Evolutionary conservation across 2,888 invertebrate genomes (phyloP), one percentile per base, ranked within the genome.

Genomic region (Gryllus longicercus): DNA sequence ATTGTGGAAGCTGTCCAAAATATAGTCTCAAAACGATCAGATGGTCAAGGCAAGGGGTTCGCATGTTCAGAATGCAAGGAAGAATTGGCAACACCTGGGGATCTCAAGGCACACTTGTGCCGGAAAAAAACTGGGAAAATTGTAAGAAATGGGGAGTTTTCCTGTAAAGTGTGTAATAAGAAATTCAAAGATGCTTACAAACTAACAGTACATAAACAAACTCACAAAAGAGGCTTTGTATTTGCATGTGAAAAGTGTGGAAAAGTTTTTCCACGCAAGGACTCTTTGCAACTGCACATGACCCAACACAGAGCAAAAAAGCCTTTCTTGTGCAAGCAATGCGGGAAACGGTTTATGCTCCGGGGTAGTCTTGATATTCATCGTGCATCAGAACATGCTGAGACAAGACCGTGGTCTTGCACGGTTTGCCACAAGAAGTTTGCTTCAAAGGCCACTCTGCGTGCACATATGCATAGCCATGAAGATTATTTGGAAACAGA

Each of bases 211-310:
- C 63, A 63, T n/a, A 63, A 63, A n/a, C 63, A 63, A 16, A 14
- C n/a, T 14, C 63, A 63, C 8, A 63, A 63, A n/a, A 63, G n/a
- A 8, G 63, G 63, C n/a, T 14, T 63, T 63, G 63, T 63, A n/a
- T 63, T 63, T 63, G n/a, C n/a, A 16, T 77, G 50, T 50, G 8
- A 25, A 49, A 50, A 77, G 18, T 77, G 77, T 77, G 49, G 50
- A 12, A 77, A 77, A 49, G 16, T 18, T n/a, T 77, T 77, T 50
- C n/a, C 77, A 14, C 77, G n/a, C 10, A 14, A 21, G n/a, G 77
- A 77, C 50, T 77, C 77, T 50, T 49, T 77, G 18, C 77, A 77
- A 50, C 38, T 77, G 8, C 77, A 77, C n/a, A 16, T 18, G 18
- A 50, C n/a, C 16, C 18, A 16, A 16, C 77, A 77, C 63, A 63